Base-by-base conservation (phyloP, 2,113 vertebrate species). In the Microcebus lehilahytsara region DNA sequence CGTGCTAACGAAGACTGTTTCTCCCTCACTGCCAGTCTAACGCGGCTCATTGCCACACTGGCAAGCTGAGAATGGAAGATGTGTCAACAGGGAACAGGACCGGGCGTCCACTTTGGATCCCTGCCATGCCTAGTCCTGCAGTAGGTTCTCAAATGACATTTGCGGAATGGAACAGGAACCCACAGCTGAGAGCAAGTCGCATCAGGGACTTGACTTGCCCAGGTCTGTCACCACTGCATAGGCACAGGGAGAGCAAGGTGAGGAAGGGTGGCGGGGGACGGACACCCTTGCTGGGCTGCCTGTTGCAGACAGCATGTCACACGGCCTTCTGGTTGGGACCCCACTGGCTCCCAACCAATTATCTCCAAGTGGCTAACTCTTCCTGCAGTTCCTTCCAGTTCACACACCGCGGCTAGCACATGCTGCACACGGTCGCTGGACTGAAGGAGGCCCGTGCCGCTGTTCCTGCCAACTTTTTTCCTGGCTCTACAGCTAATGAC, bases 81-180 rank as follows among this genome's bases (percentile, higher is more conserved):
- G 2, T 7, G 5, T 1, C 0, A 0, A 71, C 64, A 9, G 9
- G n/a, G 49, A 49, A 5, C 7, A 11, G 2, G 53, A 42, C 12
- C 9, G 3, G 10, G 1, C 6, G n/a, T 2, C 51, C 6, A 22
- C 20, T 23, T 37, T 14, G 62, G n/a, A 42, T 23, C 4, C 30
- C 37, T 12, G 66, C 2, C 1, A 10, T 66, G 62, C 56, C 75
- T 40, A 67, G 56, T 32, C 60, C 9, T 16, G 5, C 34, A 62
- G n/a, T 17, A 74, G 40, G 13, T 46, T 89, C 49, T 78, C 78
- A 72, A 58, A 58, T 17, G 60, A 2, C 16, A 20, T 3, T 60
- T 27, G 25, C 9, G 89, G 64, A 46, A 62, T 60, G 19, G 75
- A 74, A 75, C 25, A 37, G 32, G 27, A 53, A 53, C 37, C 56